Base-by-base conservation (phyloP, 1,140 invertebrate species). In the Olivierus martensii region DNA sequence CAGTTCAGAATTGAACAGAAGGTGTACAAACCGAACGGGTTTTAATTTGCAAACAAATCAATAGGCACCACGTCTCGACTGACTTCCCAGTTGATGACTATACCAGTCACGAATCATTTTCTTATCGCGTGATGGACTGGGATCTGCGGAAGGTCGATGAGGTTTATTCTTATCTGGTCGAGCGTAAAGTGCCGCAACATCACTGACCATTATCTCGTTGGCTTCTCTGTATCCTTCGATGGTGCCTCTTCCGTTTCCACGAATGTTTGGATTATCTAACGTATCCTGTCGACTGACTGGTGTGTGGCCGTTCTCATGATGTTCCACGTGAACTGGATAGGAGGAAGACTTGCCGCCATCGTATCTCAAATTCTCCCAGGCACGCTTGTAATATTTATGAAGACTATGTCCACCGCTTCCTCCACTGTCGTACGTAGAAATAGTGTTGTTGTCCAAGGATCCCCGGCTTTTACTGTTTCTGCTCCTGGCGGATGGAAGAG, bases 371-470 rank as follows among this genome's bases (percentile, higher is more conserved):
- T 91, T 89, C 63, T 90, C 86, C 88, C 88, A 92, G 4, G 87
- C 87, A 66, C 87, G 82, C 15, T 85, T 77, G 69, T 92, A 92
- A 63, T 82, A 83, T 60, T 85, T 79, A 67, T 88, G 90, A 48
- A 91, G 72, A 36, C 86, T 78, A 36, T 76, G 80, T 41, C 85
- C 75, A 14, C 84, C 84, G 60, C 87, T 85, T 45, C 61, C 48
- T 46, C 82, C 82, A 52, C 83, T 83, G 46, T 69, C 62, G 55
- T 65, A 59, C 39, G 66, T 65, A 14, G 60, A 62, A 19, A 68
- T 63, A 12, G 66, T 69, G 28, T 60, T 62, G 53, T 66, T 65
- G 51, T 68, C 65, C 21, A 61, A 56, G 47, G 65, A 64, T n/a
- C 57, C 57, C 9, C 57, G 53, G 41, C 61, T 63, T 62, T 64